A percentile compares a stretch with the other conserved stretches of the same genome.
Evolutionary conservation across 2,888 invertebrate genomes (phyloP).

Genomic region (Zele albiditarsus): DNA sequence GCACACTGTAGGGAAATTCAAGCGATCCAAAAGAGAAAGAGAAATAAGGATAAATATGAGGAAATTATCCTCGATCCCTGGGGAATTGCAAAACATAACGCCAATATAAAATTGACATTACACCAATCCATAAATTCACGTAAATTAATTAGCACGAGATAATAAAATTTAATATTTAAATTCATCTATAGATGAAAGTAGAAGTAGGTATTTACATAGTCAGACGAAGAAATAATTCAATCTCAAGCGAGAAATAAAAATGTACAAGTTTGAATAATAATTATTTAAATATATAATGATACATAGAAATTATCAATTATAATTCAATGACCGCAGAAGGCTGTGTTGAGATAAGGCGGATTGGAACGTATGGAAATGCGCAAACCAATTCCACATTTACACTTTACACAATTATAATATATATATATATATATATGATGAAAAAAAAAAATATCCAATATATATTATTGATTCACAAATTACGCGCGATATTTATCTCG

Average conservation of each 20-base stretch:
- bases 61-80: constrained; percentile 48
- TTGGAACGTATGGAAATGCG: not conserved
- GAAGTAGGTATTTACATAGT: not conserved
- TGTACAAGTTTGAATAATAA: too few species aligned
- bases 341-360: too few species aligned
- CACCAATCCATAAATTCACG: not conserved
- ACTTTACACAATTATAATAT: not conserved
- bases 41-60: constrained; percentile 23
- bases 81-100: constrained; percentile 32
- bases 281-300: too few species aligned
- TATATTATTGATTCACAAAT: not conserved
- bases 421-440: not conserved
- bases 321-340: not conserved
- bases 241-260: too few species aligned
- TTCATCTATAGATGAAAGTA: not conserved
- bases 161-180: not conserved
- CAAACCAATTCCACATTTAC: not conserved
- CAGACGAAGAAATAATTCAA: too few species aligned
- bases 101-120: constrained; percentile 4
- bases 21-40: constrained; percentile 7
- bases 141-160: not conserved
- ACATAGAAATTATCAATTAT: not conserved
- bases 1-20: constrained; percentile 9
- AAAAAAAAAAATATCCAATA: not conserved
- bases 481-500: not conserved